Evolutionary conservation across 2,113 vertebrate genomes (phyloP).

Genomic region (Machaerirhynchus nigripectus): DNA sequence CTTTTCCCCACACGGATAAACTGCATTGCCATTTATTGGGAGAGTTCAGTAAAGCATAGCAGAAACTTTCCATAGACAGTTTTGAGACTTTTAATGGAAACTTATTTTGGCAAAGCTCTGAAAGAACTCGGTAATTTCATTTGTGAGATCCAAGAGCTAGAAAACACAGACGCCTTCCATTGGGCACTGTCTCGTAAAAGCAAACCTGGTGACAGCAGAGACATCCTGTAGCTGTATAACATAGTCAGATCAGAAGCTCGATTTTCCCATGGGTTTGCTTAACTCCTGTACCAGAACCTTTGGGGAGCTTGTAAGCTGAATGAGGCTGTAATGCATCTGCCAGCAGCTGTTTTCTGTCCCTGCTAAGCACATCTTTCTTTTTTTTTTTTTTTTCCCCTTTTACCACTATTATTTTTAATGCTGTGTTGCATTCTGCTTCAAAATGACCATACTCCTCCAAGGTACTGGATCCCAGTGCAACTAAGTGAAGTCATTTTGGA

Average conservation of each 20-base stretch:
- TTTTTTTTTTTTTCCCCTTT: neutral
- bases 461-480: neutral
- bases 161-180: neutral
- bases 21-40: neutral
- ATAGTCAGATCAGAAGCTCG: neutral
- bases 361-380: neutral
- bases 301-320: neutral
- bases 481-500: neutral
- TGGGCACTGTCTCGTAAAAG: rapidly evolving
- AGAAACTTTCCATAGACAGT: neutral
- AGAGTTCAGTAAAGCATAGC: neutral
- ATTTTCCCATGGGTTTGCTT: neutral
- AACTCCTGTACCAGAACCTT: neutral
- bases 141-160: neutral
- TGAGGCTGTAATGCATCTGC: neutral
- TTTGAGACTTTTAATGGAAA: constrained; percentile 1
- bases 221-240: neutral
- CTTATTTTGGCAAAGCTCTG: constrained; percentile 12
- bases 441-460: neutral
- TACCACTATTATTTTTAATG: neutral
- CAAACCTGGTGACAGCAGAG: constrained; percentile 18
- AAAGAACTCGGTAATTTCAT: neutral
- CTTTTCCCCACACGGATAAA: neutral
- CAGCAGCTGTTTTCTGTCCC: constrained; percentile 23
- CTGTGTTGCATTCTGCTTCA: neutral